These are phyloP conservation scores for Tauraco hartlaubi DNA, from an alignment of 2,797 vertebrate genomes.

Conservation along the genomic window DNA sequence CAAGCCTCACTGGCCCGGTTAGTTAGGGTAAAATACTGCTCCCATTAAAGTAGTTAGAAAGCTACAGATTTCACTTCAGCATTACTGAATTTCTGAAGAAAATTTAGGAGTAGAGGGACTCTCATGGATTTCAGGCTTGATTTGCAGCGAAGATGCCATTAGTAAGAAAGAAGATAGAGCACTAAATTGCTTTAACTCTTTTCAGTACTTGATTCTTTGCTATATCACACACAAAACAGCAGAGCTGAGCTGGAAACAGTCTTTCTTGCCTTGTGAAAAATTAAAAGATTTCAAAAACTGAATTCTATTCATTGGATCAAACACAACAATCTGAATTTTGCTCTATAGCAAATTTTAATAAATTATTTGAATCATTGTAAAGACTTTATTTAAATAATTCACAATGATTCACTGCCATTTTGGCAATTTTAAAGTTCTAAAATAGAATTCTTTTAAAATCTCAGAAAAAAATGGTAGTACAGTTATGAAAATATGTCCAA, in stretches of 20 bases:
- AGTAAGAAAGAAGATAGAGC: neutral
- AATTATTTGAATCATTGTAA: neutral
- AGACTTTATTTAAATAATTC: neutral
- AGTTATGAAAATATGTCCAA: neutral
- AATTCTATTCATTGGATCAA: neutral
- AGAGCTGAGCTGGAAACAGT: neutral
- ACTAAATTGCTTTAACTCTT: constrained; percentile 18
- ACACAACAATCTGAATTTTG: neutral
- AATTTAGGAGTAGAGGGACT: neutral
- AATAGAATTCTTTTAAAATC: neutral
- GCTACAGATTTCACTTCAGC: neutral
- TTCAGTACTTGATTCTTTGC: neutral
- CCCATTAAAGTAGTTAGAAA: neutral
- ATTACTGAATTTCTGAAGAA: constrained; percentile 1
- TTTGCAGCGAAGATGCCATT: neutral
- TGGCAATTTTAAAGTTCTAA: neutral
- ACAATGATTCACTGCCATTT: neutral
- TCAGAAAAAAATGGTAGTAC: neutral
- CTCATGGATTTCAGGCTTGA: neutral
- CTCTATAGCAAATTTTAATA: neutral
- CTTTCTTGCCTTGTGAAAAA: neutral
- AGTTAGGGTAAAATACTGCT: neutral
- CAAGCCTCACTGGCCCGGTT: neutral
- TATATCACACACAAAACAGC: neutral
- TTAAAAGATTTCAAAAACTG: neutral